phyloP scores from a whole-genome alignment of 2,888 invertebrate species.

The Eilema caniola region DNA sequence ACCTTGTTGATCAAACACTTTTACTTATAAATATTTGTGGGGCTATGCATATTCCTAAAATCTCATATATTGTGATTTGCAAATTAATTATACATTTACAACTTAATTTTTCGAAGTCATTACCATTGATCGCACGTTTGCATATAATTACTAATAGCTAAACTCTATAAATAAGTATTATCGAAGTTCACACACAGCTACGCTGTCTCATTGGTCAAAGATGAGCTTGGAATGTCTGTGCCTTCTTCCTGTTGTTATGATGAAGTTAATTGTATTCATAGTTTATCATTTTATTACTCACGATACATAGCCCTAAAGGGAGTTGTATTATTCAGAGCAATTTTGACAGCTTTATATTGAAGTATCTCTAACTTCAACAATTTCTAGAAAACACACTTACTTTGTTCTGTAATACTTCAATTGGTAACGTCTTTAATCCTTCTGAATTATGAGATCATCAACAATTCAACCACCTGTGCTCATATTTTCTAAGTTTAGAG shows the following conservation, averaged over 20 bases:
- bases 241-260: slow-evolving; percentile 45
- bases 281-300: background rate
- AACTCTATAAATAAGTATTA: slow-evolving; percentile 51
- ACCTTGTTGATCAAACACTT: background rate
- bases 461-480: slow-evolving; percentile 14
- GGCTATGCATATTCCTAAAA: background rate
- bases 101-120: slow-evolving; percentile 20
- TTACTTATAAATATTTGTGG: background rate
- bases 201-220: slow-evolving; percentile 51
- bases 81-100: slow-evolving; percentile 8
- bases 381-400: too few relatives aligned
- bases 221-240: slow-evolving; percentile 47
- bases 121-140: slow-evolving; percentile 25
- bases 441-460: slow-evolving; percentile 20
- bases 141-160: slow-evolving; percentile 37
- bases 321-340: background rate
- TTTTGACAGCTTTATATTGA: background rate
- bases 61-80: background rate
- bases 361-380: background rate
- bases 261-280: background rate
- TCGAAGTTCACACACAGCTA: slow-evolving; percentile 49
- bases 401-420: background rate
- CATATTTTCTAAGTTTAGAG: slow-evolving; percentile 11
- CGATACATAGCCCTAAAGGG: background rate
- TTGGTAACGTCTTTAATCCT: background rate